Percentiles rank a stretch among this genome's conserved stretches.
Conservation (phyloP, 1,140 invertebrate species). For the Danaus melanippus region DNA sequence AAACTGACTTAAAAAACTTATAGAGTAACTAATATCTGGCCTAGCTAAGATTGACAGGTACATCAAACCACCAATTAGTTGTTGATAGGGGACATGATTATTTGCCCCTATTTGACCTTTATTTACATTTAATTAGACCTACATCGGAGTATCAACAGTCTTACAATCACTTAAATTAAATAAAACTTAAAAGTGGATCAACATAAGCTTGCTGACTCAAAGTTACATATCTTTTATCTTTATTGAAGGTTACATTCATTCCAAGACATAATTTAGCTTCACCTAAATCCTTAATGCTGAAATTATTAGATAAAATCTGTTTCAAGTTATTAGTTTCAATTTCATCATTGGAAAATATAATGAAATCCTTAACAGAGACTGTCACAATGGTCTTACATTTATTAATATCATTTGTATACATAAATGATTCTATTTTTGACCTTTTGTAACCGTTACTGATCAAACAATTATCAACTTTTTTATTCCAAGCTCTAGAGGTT, state of each 20-base stretch:
- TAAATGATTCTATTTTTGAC: conserved; percentile 39
- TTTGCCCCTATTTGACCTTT: conserved; percentile 2
- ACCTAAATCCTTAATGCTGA: background rate
- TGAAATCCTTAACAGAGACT: conserved; percentile 50
- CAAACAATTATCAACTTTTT: conserved; percentile 25
- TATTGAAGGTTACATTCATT: background rate
- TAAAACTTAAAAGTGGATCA: conserved; percentile 2
- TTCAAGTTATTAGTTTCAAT: background rate
- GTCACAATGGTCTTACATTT: conserved; percentile 28
- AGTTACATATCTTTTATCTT: conserved; percentile 2
- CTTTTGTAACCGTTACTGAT: conserved; percentile 26
- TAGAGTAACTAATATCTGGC: conserved; percentile 18
- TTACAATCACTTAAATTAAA: conserved; percentile 17
- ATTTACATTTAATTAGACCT: conserved; percentile 12
- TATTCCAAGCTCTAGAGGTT: conserved; percentile 20
- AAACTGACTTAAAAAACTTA: conserved; percentile 22
- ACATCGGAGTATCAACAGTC: conserved; percentile 14
- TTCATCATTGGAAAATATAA: conserved; percentile 35
- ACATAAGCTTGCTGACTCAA: conserved; percentile 6
- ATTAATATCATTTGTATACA: conserved; percentile 32
- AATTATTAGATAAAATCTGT: background rate
- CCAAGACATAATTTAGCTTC: background rate
- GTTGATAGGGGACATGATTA: conserved; percentile 8
- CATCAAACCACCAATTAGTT: conserved; percentile 15
- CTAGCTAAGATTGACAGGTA: conserved; percentile 19